Evolutionary conservation across 2,797 vertebrate species (phyloP).

Genomic region (Ambastaia sidthimunki): DNA sequence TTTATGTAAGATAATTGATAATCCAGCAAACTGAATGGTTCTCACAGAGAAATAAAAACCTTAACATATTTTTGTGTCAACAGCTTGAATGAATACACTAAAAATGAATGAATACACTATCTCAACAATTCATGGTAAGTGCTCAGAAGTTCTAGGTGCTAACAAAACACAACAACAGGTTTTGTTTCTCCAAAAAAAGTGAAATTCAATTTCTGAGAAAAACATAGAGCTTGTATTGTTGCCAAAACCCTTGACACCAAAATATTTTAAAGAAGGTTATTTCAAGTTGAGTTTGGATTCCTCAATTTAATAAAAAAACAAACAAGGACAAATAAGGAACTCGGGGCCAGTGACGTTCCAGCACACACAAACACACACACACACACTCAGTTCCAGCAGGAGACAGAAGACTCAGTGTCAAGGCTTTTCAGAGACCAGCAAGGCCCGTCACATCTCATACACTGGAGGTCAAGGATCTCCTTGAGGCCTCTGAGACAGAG

Average conservation of each 20-base stretch:
- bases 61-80: too few species aligned
- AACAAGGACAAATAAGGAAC: background rate
- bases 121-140: background rate
- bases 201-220: background rate
- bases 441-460: conserved; percentile 30
- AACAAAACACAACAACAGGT: background rate
- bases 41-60: too few species aligned
- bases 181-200: background rate
- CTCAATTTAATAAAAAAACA: background rate
- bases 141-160: background rate
- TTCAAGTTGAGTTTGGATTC: conserved; percentile 8
- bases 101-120: background rate
- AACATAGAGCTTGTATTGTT: background rate
- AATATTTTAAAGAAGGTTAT: background rate
- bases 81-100: too few species aligned
- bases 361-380: conserved; percentile 7
- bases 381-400: conserved; percentile 4
- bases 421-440: conserved; percentile 19
- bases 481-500: conserved; percentile 30
- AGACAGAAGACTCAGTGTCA: conserved; percentile 41
- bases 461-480: conserved; percentile 19
- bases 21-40: too few species aligned
- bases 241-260: background rate
- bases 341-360: background rate
- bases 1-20: too few species aligned